A percentile compares a stretch with the other conserved stretches of the same genome.
Conservation (phyloP, 2,113 vertebrate species). For the Fulica atra region DNA sequence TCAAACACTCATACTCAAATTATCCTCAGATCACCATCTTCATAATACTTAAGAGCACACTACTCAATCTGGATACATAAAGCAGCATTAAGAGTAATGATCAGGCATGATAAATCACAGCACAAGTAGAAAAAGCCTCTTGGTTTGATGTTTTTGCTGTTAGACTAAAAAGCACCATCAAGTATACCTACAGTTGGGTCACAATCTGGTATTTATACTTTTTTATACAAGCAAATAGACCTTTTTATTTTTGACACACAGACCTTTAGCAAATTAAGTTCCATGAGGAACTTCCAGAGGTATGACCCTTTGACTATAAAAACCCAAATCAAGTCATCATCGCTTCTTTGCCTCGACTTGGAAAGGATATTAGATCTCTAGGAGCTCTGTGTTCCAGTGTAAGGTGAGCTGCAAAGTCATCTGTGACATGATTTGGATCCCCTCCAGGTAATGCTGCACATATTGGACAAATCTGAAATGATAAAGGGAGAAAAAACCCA, state of each 20-base stretch:
- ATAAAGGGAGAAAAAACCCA: constrained; percentile 18
- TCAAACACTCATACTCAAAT: background rate
- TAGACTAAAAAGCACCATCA: background rate
- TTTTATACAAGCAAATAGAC: background rate
- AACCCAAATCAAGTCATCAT: background rate
- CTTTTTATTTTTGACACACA: background rate
- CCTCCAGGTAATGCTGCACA: constrained; percentile 98
- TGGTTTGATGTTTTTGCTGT: background rate
- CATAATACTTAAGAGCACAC: background rate
- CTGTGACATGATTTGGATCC: constrained; percentile 98
- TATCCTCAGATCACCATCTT: background rate
- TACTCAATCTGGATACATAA: background rate
- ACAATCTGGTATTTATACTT: background rate
- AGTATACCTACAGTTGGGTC: background rate
- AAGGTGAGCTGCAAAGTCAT: constrained; percentile 99
- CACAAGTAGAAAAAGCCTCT: background rate
- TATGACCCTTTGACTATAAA: background rate
- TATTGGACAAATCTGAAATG: constrained; percentile 96
- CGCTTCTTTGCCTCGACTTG: background rate
- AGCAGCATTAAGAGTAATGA: background rate
- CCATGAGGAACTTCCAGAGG: background rate
- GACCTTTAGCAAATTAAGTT: background rate
- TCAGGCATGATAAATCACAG: background rate
- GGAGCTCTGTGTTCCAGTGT: constrained; percentile 99
- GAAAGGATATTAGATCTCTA: constrained; percentile 99